phyloP scores from a whole-genome alignment of 2,113 vertebrate genomes.

The Silurus meridionalis region DNA sequence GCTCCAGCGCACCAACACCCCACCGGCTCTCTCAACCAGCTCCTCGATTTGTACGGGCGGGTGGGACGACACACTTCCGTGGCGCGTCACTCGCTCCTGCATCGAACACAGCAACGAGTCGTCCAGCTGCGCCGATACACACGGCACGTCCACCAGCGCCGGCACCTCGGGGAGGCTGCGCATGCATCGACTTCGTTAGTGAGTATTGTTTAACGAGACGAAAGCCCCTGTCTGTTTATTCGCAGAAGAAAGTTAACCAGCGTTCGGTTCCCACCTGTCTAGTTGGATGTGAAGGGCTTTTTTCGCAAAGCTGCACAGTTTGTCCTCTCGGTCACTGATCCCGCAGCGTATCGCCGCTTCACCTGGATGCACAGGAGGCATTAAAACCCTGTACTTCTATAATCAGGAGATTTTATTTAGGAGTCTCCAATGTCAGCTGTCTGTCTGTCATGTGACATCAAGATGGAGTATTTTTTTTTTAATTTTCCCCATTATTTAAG shows the following conservation, averaged over 20 bases:
- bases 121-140: constrained; percentile 92
- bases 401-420: not conserved
- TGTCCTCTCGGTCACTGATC: constrained; percentile 82
- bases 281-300: constrained; percentile 96
- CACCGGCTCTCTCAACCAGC: constrained; percentile 89
- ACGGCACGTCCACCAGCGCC: constrained; percentile 89
- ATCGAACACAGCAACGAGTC: constrained; percentile 86
- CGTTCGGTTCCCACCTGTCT: constrained; percentile 81
- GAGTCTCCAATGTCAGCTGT: not conserved
- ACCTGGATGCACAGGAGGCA: constrained; percentile 71
- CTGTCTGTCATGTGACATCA: not conserved
- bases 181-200: not conserved
- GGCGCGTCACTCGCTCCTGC: constrained; percentile 82
- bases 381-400: not conserved
- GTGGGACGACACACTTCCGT: constrained; percentile 86
- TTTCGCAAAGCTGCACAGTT: constrained; percentile 90
- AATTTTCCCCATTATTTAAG: not conserved
- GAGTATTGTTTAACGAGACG: not conserved
- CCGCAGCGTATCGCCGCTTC: constrained; percentile 86
- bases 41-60: constrained; percentile 95
- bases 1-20: constrained; percentile 94
- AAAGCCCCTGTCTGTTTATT: not conserved
- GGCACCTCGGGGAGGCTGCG: constrained; percentile 95
- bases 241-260: not conserved
- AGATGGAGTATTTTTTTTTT: not conserved